Evolutionary conservation across 2,888 invertebrate species (phyloP).

Genomic region (Drosophila rubida): DNA sequence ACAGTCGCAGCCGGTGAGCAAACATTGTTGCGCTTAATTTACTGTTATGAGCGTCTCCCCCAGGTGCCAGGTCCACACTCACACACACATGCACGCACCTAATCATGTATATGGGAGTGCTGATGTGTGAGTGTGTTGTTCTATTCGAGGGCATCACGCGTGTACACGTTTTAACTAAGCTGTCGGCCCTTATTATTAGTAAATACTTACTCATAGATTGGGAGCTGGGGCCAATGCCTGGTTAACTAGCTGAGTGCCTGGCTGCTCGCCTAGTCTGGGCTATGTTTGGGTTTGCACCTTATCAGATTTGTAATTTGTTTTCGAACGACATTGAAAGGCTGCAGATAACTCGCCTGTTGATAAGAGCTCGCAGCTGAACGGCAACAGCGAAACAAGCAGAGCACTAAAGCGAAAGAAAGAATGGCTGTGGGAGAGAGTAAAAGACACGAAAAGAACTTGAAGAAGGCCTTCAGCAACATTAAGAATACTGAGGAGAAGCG

Average conservation of each 20-base stretch:
- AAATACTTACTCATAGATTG: conserved; percentile 36
- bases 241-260: conserved; percentile 8
- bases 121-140: conserved; percentile 4
- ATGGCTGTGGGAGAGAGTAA: neutral
- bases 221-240: conserved; percentile 13
- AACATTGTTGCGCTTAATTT: conserved; percentile 75
- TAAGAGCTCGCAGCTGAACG: conserved; percentile 30
- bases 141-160: conserved; percentile 41
- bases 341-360: conserved; percentile 33
- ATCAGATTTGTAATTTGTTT: conserved; percentile 67
- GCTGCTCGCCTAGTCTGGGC: conserved; percentile 17
- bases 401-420: neutral
- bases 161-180: conserved; percentile 67
- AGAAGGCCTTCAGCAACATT: neutral
- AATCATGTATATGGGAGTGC: neutral
- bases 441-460: neutral
- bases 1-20: conserved; percentile 43
- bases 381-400: neutral
- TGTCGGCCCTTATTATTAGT: conserved; percentile 20
- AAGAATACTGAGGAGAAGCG: neutral
- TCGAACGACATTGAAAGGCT: conserved; percentile 64
- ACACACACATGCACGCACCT: neutral
- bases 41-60: conserved; percentile 61
- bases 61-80: conserved; percentile 7
- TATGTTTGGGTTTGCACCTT: conserved; percentile 51